Evolutionary conservation across 37 sponge, comb jelly and placozoan species (phyloP), one percentile per base, ranked within the genome.

Genomic region (Cliona cf. orientalis): DNA sequence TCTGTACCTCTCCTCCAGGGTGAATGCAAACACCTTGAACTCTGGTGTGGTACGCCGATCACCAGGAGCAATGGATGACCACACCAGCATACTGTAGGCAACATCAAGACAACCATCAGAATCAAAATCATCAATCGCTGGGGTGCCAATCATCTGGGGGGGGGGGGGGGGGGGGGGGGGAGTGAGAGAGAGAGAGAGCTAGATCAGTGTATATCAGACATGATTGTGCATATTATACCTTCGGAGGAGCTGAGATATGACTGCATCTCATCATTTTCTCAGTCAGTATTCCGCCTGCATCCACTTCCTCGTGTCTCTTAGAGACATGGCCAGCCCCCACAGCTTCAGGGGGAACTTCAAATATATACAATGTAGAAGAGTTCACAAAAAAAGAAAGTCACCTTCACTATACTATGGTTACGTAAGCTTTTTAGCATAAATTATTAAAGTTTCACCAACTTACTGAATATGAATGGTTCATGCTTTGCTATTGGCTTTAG

Each of bases 61-160:
- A 26, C 32, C 43, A 5, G 44, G 26, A 26, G 42, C 64, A 5
- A 61, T 66, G 2, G 57, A 21, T 11, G 45, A 12, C 82, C 82
- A 82, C 43, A 61, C 46, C 1, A n/a, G n/a, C n/a, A 75, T 40
- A 2, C 58, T 3, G 70, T 87, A 87, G 23, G 65, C 81, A 6
- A 84, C 40, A 7, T 90, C 91, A 34, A 84, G 38, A 9, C 46
- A 58, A 25, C 91, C 91, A 34, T 90, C 91, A 23, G 59, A 57
- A 37, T 90, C 46, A 11, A 90, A 28, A 75, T 90, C 91, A 29
- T 65, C 91, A 28, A 90, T 17, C 0, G 86, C 46, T 11, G 84
- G 84, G 2, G 76, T 75, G 2, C 14, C 55, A 11, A 49, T 17
- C 11, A 19, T 17, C 11, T 49, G 11, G 11, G 55, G 11, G 17